phyloP scores from a whole-genome alignment of 2,888 invertebrate genomes.

The Polietes domitor region DNA sequence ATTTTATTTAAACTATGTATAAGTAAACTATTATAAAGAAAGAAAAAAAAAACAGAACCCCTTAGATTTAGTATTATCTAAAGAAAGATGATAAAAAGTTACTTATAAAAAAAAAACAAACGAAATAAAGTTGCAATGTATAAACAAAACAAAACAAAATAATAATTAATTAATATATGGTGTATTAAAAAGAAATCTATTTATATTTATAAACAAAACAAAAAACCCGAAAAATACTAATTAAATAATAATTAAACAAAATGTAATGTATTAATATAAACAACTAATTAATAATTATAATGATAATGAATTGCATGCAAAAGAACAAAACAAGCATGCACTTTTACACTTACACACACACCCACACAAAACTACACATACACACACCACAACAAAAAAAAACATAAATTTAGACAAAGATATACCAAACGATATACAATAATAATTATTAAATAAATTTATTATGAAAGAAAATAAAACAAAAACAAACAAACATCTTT shows the following conservation, averaged over 20 bases:
- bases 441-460: slow-evolving; percentile 64
- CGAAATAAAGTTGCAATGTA: slow-evolving; percentile 63
- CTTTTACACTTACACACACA: slow-evolving; percentile 42
- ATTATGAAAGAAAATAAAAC: slow-evolving; percentile 32
- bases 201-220: slow-evolving; percentile 61
- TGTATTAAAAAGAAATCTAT: slow-evolving; percentile 68
- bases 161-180: slow-evolving; percentile 68
- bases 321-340: slow-evolving; percentile 35
- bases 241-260: slow-evolving; percentile 67
- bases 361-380: slow-evolving; percentile 42
- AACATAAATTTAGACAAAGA: slow-evolving; percentile 65
- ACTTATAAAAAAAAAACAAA: slow-evolving; percentile 51
- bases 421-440: slow-evolving; percentile 68
- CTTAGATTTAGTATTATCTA: slow-evolving; percentile 54
- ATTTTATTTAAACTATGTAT: slow-evolving; percentile 72
- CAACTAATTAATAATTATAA: slow-evolving; percentile 30
- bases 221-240: slow-evolving; percentile 62
- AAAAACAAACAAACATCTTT: slow-evolving; percentile 39
- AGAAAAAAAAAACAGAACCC: slow-evolving; percentile 60
- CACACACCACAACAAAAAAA: slow-evolving; percentile 41
- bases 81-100: slow-evolving; percentile 37
- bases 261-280: slow-evolving; percentile 61
- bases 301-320: slow-evolving; percentile 15
- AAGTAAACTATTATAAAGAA: slow-evolving; percentile 66
- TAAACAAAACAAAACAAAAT: slow-evolving; percentile 33